Base-by-base conservation (phyloP, 2,113 vertebrate species). In the Alligator mississippiensis region DNA sequence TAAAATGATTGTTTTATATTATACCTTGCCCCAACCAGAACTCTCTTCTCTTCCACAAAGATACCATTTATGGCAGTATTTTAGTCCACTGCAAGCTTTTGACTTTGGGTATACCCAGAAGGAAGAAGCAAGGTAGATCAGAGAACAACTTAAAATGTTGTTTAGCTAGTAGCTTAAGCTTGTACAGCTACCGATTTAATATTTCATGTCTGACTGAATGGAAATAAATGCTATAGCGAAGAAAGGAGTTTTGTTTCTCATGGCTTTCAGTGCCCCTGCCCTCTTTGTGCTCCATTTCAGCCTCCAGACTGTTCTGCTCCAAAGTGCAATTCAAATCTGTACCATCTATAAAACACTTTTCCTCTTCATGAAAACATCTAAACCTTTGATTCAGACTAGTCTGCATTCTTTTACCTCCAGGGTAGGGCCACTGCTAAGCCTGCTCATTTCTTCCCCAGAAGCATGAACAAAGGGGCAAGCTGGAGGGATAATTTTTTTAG, bases 361-460 rank as follows among this genome's bases (percentile, higher is more conserved):
- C 38, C 11, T 64, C 21, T 30, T 61, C 57, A 63, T 72, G 0
- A 0, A 27, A 11, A 47, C 7, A 30, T 47, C 9, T 25, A 47
- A 24, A 64, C 59, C 4, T 59, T 79, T 64, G 63, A 22, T 64
- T 78, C 25, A 8, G 9, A 1, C 38, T 47, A 4, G 61, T 21
- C 9, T 11, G 22, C 0, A 0, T 13, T 59, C 11, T 19, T 10
- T 63, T 47, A 54, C 21, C 59, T 59, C 25, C 47, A 19, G 80
- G 21, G 21, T n/a, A 63, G 47, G 34, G 34, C 34, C 34, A n/a
- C 25, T 54, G 15, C 0, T 0, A 72, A 59, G 4, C 28, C 66
- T 34, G 2, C 9, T 30, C 22, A 1, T 77, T 72, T 58, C 9
- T 7, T 47, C 21, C 17, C 15, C 55, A 54, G 4, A 54, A 72